Evolutionary conservation across 2,888 invertebrate genomes (phyloP), one percentile per base, ranked within the genome.

Genomic region (Nephrotoma appendiculata): DNA sequence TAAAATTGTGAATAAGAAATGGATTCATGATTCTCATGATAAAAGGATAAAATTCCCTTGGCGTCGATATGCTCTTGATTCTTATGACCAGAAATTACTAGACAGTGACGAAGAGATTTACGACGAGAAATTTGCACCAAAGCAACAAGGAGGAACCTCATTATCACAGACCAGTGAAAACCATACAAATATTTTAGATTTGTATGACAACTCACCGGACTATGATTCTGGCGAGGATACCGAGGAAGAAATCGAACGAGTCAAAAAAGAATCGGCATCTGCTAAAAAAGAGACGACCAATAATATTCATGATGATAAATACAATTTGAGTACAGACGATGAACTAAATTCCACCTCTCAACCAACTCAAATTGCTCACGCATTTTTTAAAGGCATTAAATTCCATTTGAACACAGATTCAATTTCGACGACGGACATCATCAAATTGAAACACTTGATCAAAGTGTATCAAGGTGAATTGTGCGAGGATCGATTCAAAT

Each of bases 21-120:
- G 98, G 98, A 92, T 98, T 87, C 92, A 93, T 88, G 94, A 94
- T 87, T 95, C 95, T 89, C 92, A 93, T 89, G 90, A 89, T 12
- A 91, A 93, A 86, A 93, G 94, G 87, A 94, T 94, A 89, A 92
- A 90, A 87, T 87, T 91, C 9, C 90, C 91, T 2, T 91, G 92
- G 92, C 89, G 92, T 12, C 89, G 90, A 6, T 91, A 89, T 88
- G 91, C 91, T 0, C 83, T 91, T 12, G 90, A 91, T 42, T 89
- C n/a, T 19, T 9, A 88, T 31, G 86, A 85, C 0, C 90, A 90
- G 19, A 45, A 88, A 0, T 88, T 89, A 87, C 88, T 89, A 0
- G 91, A 91, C 87, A 91, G 92, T 87, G 92, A 92, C 7, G 91
- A 90, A 43, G 92, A 92, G 88, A 87, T 91, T 15, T 88, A 88